A percentile compares a stretch with the other conserved stretches of the same genome.
Evolutionary conservation across 2,113 vertebrate species (phyloP).

Genomic region (Girardinichthys multiradiatus): DNA sequence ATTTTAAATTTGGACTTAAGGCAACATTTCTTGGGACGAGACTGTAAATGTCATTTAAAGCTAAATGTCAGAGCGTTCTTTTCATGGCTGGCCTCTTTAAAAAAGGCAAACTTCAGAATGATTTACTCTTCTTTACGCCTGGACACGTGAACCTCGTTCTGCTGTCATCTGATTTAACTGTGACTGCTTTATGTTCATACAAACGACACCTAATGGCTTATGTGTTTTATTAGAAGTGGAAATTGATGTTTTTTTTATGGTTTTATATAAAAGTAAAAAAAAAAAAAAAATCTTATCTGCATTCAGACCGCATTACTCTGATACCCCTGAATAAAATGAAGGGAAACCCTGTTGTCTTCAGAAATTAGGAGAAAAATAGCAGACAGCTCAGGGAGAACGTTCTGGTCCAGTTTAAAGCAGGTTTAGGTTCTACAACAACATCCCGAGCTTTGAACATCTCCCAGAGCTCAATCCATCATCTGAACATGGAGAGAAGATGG

Average conservation of each 20-base stretch:
- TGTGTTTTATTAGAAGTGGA: background rate
- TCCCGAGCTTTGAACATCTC: too few relatives aligned
- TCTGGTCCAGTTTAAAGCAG: too few relatives aligned
- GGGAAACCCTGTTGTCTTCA: background rate
- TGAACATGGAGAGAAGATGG: too few relatives aligned
- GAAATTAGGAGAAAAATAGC: too few relatives aligned
- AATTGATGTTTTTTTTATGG: too few relatives aligned
- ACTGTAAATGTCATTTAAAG: slow-evolving; percentile 63
- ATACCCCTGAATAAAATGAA: too few relatives aligned
- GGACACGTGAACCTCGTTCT: background rate
- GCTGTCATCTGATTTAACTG: background rate
- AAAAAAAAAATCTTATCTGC: background rate
- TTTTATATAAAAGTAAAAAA: too few relatives aligned
- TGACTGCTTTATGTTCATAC: background rate
- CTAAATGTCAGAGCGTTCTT: slow-evolving; percentile 64
- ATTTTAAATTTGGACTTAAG: slow-evolving; percentile 49
- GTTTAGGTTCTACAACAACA: too few relatives aligned
- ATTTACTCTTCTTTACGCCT: slow-evolving; percentile 7
- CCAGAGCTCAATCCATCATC: too few relatives aligned
- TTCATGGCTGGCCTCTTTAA: slow-evolving; percentile 52
- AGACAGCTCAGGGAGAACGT: too few relatives aligned
- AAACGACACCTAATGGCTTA: background rate
- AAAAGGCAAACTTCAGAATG: slow-evolving; percentile 43
- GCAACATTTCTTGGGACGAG: slow-evolving; percentile 44
- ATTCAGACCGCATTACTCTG: too few relatives aligned